These are phyloP conservation scores for Meteorus cinctellus DNA, from an alignment of 2,888 invertebrate species.

Conservation along the genomic window DNA sequence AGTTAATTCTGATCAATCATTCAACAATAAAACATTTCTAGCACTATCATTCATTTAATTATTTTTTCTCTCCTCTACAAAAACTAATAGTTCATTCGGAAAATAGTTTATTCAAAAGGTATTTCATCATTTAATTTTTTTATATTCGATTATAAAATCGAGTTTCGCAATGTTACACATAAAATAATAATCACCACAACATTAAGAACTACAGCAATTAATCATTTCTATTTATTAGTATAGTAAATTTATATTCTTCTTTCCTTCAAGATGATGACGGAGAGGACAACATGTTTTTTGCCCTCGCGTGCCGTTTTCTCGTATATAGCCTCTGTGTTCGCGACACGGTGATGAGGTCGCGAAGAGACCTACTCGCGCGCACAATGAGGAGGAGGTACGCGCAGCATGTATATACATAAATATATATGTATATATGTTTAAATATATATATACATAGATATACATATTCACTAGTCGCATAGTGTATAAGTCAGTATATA, in stretches of 20 bases:
- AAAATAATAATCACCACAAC: too few relatives aligned
- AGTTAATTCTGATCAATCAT: too few relatives aligned
- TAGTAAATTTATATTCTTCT: not conserved
- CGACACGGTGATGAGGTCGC: constrained; percentile 65
- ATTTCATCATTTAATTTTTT: too few relatives aligned
- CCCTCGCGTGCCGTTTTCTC: constrained; percentile 41
- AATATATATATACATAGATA: constrained; percentile 5
- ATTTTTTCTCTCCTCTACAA: too few relatives aligned
- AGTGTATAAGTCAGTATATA: constrained; percentile 66
- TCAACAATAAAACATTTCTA: too few relatives aligned
- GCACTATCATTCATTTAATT: too few relatives aligned
- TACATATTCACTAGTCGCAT: constrained; percentile 25
- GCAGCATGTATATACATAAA: constrained; percentile 17
- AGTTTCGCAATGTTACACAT: too few relatives aligned
- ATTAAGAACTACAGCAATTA: too few relatives aligned
- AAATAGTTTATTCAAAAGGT: too few relatives aligned
- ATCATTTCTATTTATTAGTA: too few relatives aligned
- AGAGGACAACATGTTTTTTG: constrained; percentile 26
- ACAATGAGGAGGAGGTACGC: constrained; percentile 46
- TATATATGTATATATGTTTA: constrained; percentile 2
- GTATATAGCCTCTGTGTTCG: constrained; percentile 40
- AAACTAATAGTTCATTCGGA: too few relatives aligned
- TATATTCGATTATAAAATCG: too few relatives aligned
- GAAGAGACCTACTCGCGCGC: constrained; percentile 52
- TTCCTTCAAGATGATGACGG: not conserved